Conservation (phyloP, 2,888 invertebrate genomes). For the Pardosa pseudoannulata region DNA sequence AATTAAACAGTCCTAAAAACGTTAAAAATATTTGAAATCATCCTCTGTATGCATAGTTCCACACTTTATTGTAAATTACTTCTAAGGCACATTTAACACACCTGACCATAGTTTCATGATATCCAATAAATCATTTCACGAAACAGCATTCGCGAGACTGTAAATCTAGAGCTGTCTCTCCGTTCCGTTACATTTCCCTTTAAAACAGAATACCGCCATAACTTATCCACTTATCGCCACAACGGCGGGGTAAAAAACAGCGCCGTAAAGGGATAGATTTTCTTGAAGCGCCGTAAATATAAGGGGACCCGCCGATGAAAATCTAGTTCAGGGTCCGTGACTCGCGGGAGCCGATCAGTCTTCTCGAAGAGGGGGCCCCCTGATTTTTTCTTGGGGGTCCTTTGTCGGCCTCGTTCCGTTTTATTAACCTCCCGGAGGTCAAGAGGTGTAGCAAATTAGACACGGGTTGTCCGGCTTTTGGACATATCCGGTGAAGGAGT, state of each 20-base stretch:
- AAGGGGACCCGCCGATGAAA: constrained; percentile 22
- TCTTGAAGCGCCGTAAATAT: constrained; percentile 15
- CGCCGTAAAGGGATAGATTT: background rate
- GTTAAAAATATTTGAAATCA: too few relatives aligned
- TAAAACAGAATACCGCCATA: too few relatives aligned
- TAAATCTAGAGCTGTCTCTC: too few relatives aligned
- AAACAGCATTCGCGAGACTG: too few relatives aligned
- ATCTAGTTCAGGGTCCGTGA: constrained; percentile 52
- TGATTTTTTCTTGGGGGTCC: background rate
- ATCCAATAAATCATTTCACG: too few relatives aligned
- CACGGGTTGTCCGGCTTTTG: background rate
- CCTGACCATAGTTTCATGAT: too few relatives aligned
- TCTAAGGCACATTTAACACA: too few relatives aligned
- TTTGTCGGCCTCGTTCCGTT: constrained; percentile 61
- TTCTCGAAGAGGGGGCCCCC: too few relatives aligned
- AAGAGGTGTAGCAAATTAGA: constrained; percentile 11
- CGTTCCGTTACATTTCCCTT: too few relatives aligned
- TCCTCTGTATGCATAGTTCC: too few relatives aligned
- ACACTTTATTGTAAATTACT: too few relatives aligned
- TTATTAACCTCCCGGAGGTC: constrained; percentile 48
- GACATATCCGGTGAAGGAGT: background rate
- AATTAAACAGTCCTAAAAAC: too few relatives aligned
- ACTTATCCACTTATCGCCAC: background rate
- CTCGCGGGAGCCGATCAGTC: constrained; percentile 50
- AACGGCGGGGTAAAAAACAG: background rate